These are phyloP conservation scores for Sorex fumeus DNA, from an alignment of 2,113 vertebrate species.

Conservation along the genomic window DNA sequence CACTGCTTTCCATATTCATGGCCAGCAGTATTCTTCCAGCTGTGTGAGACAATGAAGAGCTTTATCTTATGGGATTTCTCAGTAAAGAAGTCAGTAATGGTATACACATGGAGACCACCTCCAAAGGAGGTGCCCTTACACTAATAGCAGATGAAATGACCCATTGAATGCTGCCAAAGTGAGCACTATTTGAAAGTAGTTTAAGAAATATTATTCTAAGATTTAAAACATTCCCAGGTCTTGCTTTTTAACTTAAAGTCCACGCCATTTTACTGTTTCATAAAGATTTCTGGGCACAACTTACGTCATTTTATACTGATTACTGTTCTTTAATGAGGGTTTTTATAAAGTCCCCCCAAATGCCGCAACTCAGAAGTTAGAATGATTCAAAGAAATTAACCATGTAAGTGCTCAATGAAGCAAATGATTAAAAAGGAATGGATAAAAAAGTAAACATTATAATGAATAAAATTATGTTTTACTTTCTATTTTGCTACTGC, in stretches of 20 bases:
- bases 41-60: neutral
- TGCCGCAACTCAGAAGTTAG: constrained; percentile 59
- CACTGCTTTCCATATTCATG: constrained; percentile 61
- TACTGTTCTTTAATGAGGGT: constrained; percentile 60
- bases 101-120: neutral
- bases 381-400: constrained; percentile 77
- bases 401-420: constrained; percentile 69
- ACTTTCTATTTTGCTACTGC: constrained; percentile 19
- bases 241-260: constrained; percentile 41
- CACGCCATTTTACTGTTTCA: constrained; percentile 15
- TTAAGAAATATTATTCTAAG: constrained; percentile 12
- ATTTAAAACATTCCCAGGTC: constrained; percentile 22
- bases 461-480: constrained; percentile 61
- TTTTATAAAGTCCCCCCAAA: constrained; percentile 68
- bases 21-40: neutral
- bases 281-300: constrained; percentile 16
- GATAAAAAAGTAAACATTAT: constrained; percentile 66
- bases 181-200: neutral
- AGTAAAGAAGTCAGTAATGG: neutral
- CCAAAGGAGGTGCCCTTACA: neutral
- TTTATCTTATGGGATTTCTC: constrained; percentile 20
- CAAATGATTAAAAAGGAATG: constrained; percentile 71
- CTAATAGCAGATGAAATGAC: constrained; percentile 36
- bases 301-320: constrained; percentile 60
- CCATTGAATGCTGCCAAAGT: neutral